Evolutionary conservation across 2,113 vertebrate genomes (phyloP).

Genomic region (Tupaia chinensis): DNA sequence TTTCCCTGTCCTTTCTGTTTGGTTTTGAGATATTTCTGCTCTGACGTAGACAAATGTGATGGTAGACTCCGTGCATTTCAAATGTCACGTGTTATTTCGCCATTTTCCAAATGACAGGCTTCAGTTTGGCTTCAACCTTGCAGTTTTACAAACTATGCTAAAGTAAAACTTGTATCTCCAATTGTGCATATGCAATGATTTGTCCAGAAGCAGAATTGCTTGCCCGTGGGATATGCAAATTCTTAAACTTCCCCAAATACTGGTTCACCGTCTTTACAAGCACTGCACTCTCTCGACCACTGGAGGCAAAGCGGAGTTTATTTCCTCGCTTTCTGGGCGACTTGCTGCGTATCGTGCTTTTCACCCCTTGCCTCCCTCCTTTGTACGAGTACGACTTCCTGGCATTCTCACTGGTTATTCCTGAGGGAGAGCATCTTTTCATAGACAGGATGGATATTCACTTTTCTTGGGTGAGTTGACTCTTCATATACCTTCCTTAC

Average conservation of each 20-base stretch:
- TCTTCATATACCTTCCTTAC: neutral
- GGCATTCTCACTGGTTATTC: neutral
- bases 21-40: neutral
- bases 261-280: fast-evolving
- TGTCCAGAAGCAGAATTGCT: neutral
- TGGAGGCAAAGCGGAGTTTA: fast-evolving
- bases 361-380: too few species aligned
- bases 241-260: neutral
- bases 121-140: neutral
- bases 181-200: fast-evolving
- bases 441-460: neutral
- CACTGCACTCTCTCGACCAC: fast-evolving
- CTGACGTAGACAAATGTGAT: fast-evolving
- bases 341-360: fast-evolving
- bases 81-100: fast-evolving
- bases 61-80: fast-evolving
- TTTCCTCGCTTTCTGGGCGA: neutral
- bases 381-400: neutral
- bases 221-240: neutral
- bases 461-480: neutral
- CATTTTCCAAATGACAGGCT: neutral
- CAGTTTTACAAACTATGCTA: fast-evolving
- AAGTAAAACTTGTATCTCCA: fast-evolving
- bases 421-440: neutral
- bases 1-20: neutral